Evolutionary conservation across 2,113 vertebrate species (phyloP).

Genomic region (Callospermophilus lateralis): DNA sequence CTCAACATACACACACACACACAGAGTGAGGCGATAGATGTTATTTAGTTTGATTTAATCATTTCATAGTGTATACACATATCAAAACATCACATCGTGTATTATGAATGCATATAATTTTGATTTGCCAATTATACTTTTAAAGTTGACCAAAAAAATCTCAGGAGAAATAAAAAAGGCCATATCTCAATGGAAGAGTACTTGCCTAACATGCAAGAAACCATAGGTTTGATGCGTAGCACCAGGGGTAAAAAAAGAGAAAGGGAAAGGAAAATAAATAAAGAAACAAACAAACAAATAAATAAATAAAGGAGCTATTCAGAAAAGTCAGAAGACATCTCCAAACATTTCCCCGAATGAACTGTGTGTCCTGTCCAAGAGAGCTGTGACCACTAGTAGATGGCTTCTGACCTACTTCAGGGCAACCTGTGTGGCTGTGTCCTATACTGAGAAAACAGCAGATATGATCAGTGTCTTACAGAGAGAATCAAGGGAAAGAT

Average conservation of each 20-base stretch:
- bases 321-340: not conserved
- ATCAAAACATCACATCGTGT: not conserved
- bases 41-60: not conserved
- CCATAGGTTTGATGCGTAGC: not conserved
- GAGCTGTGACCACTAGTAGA: not conserved
- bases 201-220: not conserved
- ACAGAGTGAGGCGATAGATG: not conserved
- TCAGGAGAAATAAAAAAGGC: not conserved
- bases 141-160: not conserved
- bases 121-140: not conserved
- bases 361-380: not conserved
- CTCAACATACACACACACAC: not conserved
- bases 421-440: not conserved
- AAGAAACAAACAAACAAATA: too few species aligned
- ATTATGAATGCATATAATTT: not conserved
- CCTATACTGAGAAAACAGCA: not conserved
- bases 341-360: not conserved
- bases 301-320: not conserved
- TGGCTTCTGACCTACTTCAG: not conserved
- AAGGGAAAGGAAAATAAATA: not conserved
- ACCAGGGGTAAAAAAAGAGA: not conserved
- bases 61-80: not conserved
- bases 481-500: not conserved
- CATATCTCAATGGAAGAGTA: not conserved
- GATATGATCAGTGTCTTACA: not conserved